A percentile compares a stretch with the other conserved stretches of the same genome.
These are phyloP conservation scores for Hystrix cristata DNA, from an alignment of 2,113 vertebrate species.

Conservation along the genomic window DNA sequence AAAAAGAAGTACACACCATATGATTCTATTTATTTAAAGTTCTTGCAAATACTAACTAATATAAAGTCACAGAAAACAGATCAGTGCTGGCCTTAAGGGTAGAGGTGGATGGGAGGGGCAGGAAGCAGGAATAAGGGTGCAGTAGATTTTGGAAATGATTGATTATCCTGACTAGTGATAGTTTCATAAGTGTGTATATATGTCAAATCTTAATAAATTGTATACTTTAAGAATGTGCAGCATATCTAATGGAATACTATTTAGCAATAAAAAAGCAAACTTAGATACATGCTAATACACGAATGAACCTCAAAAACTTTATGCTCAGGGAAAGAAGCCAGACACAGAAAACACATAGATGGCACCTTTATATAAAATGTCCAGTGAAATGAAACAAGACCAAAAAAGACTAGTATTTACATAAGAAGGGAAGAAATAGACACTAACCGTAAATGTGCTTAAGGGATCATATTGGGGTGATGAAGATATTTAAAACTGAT, in stretches of 20 bases:
- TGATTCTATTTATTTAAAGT: slow-evolving; percentile 35
- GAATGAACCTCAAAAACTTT: neutral
- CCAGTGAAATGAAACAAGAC: neutral
- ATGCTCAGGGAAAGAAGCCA: slow-evolving; percentile 28
- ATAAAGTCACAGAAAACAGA: neutral
- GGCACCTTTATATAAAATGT: neutral
- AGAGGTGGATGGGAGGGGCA: neutral
- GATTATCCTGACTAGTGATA: slow-evolving; percentile 20
- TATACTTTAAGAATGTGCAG: slow-evolving; percentile 14
- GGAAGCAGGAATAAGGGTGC: neutral
- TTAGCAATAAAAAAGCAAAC: slow-evolving; percentile 1
- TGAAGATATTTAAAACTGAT: neutral
- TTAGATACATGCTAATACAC: neutral
- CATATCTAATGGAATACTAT: neutral
- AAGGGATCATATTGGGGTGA: neutral
- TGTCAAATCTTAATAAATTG: slow-evolving; percentile 47
- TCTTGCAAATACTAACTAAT: slow-evolving; percentile 9
- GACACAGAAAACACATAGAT: neutral
- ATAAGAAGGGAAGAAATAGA: neutral
- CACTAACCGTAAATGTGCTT: neutral
- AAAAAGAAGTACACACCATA: neutral
- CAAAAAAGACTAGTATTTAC: neutral
- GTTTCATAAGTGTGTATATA: neutral
- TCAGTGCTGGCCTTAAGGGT: neutral
- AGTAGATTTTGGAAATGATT: neutral